Evolutionary conservation across 2,888 invertebrate genomes (phyloP), one percentile per base, ranked within the genome.

Genomic region (Cataglyphis livida): DNA sequence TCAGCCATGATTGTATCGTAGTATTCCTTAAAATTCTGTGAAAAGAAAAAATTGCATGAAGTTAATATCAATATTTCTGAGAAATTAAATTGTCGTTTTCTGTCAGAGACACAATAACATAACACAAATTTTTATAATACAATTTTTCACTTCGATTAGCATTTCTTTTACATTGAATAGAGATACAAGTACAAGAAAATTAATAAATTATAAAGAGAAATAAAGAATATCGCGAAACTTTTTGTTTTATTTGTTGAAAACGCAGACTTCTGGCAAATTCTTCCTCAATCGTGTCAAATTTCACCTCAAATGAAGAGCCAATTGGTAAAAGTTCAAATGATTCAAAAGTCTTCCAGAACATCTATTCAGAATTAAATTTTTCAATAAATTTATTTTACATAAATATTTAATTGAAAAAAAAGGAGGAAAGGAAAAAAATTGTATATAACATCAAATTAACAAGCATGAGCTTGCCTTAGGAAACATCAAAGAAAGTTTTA

Each of bases 1-100:
- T 95, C 95, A 92, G 92, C 92, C 94, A 94, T 94, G 74, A 88
- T 91, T 86, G n/a, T n/a, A 12, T 6, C 3, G 41, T 18, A 25
- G 15, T 66, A 35, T 35, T 54, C 9, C 9, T 15, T 68, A 32
- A 41, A 18, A 18, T 0, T 32, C 89, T 90, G 25, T 21, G 83
- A 86, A 15, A 38, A 48, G 48, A 51, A 18, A 70, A 48, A 71
- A n/a, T 35, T n/a, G 9, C 28, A 18, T 7, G 7, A 70, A 32
- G 6, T 18, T 59, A n/a, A 28, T 41, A 38, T 51, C 4, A 51
- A 51, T 32, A 66, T 41, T 41, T 35, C 21, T 64, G 18, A 38
- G 12, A 54, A n/a, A 18, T n/a, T 28, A 10, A 2, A 51, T 9
- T 25, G 35, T 5, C 9, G 3, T 57, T 32, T 15, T 12, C 25